Evolutionary conservation across 2,113 vertebrate species (phyloP).

Genomic region (Stictonetta naevosa): DNA sequence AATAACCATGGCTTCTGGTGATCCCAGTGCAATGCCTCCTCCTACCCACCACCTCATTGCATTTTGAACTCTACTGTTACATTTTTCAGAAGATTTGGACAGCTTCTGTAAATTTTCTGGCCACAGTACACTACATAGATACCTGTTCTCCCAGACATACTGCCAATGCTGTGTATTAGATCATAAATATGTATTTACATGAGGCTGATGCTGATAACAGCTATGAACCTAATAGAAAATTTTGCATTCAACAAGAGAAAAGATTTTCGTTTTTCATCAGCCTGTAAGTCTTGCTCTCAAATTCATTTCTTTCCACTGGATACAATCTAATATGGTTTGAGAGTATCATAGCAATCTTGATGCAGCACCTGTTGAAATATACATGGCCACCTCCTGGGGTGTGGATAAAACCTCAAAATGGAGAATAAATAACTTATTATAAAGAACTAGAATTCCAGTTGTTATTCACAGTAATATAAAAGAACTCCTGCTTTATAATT

Average conservation of each 20-base stretch:
- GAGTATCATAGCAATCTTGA: constrained; percentile 52
- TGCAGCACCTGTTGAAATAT: constrained; percentile 50
- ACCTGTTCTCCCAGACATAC: constrained; percentile 27
- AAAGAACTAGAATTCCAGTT: constrained; percentile 73
- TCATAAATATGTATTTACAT: constrained; percentile 75
- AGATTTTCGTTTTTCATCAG: constrained; percentile 69
- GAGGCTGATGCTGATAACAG: constrained; percentile 47
- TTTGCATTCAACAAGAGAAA: constrained; percentile 74
- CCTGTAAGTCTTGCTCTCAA: constrained; percentile 54
- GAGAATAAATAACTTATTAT: constrained; percentile 77
- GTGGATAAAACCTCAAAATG: constrained; percentile 78
- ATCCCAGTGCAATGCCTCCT: not conserved
- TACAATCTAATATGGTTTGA: constrained; percentile 61
- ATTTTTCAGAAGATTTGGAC: constrained; percentile 19
- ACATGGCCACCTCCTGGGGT: constrained; percentile 70
- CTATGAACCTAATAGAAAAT: constrained; percentile 63
- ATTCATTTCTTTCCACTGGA: constrained; percentile 58
- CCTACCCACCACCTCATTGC: not conserved
- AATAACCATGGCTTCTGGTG: not conserved
- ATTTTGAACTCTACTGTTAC: not conserved
- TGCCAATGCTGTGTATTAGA: constrained; percentile 17
- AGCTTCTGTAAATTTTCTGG: constrained; percentile 21
- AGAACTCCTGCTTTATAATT: constrained; percentile 72
- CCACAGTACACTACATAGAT: not conserved
- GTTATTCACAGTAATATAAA: constrained; percentile 60